phyloP scores from a whole-genome alignment of 2,113 vertebrate species.

The Synodontis membranacea region DNA sequence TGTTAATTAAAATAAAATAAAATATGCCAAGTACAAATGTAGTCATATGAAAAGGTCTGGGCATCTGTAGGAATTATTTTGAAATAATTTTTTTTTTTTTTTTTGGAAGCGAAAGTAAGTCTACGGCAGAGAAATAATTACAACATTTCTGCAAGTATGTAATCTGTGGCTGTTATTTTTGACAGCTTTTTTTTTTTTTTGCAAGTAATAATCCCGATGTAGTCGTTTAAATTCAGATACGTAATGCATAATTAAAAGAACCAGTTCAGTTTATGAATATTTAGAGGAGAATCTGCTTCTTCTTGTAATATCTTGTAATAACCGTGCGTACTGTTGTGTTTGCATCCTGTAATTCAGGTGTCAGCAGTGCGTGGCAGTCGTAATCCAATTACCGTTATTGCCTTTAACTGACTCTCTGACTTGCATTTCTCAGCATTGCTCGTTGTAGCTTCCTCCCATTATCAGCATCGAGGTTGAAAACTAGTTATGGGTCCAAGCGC shows the following conservation, averaged over 20 bases:
- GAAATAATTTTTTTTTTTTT: not conserved
- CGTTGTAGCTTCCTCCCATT: too few species aligned
- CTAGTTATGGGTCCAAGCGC: too few species aligned
- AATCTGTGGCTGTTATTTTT: not conserved
- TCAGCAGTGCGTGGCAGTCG: not conserved
- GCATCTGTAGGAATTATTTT: not conserved
- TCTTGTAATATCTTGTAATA: not conserved
- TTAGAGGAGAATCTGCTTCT: not conserved
- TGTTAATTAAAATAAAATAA: not conserved
- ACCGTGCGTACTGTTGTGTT: not conserved
- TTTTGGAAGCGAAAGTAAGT: not conserved
- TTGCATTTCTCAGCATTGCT: not conserved
- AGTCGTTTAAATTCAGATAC: not conserved
- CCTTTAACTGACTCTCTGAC: not conserved
- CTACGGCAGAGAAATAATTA: not conserved
- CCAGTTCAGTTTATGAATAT: not conserved
- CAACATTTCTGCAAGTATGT: not conserved
- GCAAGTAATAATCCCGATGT: not conserved
- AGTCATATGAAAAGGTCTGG: not conserved
- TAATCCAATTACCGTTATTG: not conserved
- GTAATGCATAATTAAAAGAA: not conserved
- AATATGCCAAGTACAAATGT: not conserved
- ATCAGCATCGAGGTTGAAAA: too few species aligned
- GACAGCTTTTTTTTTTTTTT: constrained; percentile 3
- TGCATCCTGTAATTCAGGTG: not conserved